Conservation (phyloP, 2,797 vertebrate species). For the Eupleurogrammus muticus region DNA sequence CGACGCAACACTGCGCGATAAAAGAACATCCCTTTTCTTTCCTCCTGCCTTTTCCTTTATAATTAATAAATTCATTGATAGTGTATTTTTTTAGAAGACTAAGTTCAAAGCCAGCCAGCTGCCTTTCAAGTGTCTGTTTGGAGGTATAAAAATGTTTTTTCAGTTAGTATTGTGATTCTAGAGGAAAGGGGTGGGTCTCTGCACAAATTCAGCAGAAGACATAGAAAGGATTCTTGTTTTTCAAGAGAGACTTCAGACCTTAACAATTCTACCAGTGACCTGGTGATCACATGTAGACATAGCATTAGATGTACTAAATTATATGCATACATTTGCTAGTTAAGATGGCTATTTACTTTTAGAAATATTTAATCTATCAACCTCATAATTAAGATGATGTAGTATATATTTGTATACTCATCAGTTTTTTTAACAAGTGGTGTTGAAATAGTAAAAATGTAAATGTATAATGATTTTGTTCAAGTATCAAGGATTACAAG, state of each 20-base stretch:
- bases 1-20: not conserved
- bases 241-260: too few relatives aligned
- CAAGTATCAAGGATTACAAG: not conserved
- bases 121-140: slow-evolving; percentile 30
- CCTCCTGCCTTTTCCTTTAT: not conserved
- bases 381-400: too few relatives aligned
- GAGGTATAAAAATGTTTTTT: slow-evolving; percentile 15
- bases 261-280: not conserved
- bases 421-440: too few relatives aligned
- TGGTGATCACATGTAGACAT: too few relatives aligned
- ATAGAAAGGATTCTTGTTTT: too few relatives aligned
- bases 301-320: too few relatives aligned
- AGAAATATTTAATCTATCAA: too few relatives aligned
- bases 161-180: not conserved
- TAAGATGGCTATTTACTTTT: not conserved
- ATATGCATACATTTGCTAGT: not conserved
- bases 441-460: too few relatives aligned
- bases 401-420: too few relatives aligned
- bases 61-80: slow-evolving; percentile 7
- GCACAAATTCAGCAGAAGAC: not conserved
- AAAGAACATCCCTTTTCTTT: not conserved
- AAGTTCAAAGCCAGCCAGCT: slow-evolving; percentile 27
- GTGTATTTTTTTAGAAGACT: slow-evolving; percentile 7
- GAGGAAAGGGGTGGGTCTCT: not conserved
- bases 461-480: slow-evolving; percentile 1